Percentiles rank a stretch among this genome's conserved stretches.
phyloP scores from a whole-genome alignment of 2,888 invertebrate species.

The Litoditis marina region DNA sequence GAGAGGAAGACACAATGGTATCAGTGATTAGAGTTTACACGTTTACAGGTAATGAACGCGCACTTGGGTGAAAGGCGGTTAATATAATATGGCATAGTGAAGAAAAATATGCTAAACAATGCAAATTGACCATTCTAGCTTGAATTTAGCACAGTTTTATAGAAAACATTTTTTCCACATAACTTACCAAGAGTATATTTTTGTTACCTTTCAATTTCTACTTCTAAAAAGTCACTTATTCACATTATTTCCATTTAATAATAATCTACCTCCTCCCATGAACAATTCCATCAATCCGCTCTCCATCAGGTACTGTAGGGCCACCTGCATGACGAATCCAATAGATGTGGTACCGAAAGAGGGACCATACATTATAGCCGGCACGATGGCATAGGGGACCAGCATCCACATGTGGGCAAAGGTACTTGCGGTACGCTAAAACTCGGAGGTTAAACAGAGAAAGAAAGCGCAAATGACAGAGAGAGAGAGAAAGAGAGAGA shows the following conservation, averaged over 20 bases:
- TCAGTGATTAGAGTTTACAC: too few relatives aligned
- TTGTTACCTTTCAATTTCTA: too few relatives aligned
- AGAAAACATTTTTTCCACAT: too few relatives aligned
- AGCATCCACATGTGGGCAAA: slow-evolving; percentile 43
- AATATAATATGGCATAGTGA: too few relatives aligned
- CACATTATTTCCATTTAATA: not conserved
- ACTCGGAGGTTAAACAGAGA: not conserved
- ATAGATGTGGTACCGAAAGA: slow-evolving; percentile 37
- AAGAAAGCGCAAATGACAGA: too few relatives aligned
- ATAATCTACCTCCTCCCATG: slow-evolving; percentile 5
- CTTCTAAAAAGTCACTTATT: not conserved
- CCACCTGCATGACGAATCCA: slow-evolving; percentile 29
- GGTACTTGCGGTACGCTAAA: slow-evolving; percentile 28
- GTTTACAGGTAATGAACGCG: not conserved
- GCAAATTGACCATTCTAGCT: too few relatives aligned
- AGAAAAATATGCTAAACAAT: too few relatives aligned
- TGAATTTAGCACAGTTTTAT: too few relatives aligned
- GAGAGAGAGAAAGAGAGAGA: too few relatives aligned
- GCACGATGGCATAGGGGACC: slow-evolving; percentile 33
- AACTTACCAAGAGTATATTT: too few relatives aligned
- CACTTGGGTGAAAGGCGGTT: too few relatives aligned
- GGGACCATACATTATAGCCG: slow-evolving; percentile 36
- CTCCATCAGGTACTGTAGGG: slow-evolving; percentile 26
- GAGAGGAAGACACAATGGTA: not conserved
- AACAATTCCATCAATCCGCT: slow-evolving; percentile 20